Conservation (phyloP, 1,140 invertebrate species). For the Melipona quadrifasciata region DNA sequence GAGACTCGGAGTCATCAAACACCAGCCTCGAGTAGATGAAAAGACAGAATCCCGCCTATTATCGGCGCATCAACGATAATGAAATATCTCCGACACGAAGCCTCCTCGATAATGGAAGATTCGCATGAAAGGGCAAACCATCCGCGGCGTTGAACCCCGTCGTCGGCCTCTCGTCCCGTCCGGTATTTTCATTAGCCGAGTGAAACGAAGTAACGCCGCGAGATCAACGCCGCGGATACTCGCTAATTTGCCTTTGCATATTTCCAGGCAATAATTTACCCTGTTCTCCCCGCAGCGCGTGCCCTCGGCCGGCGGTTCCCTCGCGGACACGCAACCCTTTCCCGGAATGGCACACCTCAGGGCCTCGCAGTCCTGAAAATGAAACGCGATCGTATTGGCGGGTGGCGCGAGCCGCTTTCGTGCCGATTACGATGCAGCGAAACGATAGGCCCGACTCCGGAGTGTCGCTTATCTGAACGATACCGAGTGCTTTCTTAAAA, state of each 20-base stretch:
- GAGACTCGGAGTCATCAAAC: no score
- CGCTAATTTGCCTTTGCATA: constrained; percentile 43
- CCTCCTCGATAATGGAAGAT: neutral
- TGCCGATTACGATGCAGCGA: constrained; percentile 52
- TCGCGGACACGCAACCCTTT: constrained; percentile 76
- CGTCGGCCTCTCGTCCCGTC: neutral
- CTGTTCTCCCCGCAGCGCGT: constrained; percentile 82
- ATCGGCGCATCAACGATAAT: neutral
- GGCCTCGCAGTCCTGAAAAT: constrained; percentile 77
- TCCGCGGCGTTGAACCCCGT: neutral
- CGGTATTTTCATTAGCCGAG: constrained; percentile 17
- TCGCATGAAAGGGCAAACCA: neutral
- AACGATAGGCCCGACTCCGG: constrained; percentile 31
- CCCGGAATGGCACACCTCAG: constrained; percentile 83
- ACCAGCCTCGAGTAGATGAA: neutral
- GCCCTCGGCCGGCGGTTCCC: constrained; percentile 84
- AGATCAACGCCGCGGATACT: neutral
- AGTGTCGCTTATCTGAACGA: constrained; percentile 48
- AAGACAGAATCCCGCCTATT: no score
- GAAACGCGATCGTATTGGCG: constrained; percentile 26
- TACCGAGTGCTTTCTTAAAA: constrained; percentile 48
- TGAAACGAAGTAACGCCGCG: neutral
- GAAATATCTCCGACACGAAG: neutral
- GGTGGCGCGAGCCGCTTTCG: constrained; percentile 16
- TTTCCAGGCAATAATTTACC: constrained; percentile 62